Base-by-base conservation (phyloP, 2,797 vertebrate genomes). In the Mus caroli region DNA sequence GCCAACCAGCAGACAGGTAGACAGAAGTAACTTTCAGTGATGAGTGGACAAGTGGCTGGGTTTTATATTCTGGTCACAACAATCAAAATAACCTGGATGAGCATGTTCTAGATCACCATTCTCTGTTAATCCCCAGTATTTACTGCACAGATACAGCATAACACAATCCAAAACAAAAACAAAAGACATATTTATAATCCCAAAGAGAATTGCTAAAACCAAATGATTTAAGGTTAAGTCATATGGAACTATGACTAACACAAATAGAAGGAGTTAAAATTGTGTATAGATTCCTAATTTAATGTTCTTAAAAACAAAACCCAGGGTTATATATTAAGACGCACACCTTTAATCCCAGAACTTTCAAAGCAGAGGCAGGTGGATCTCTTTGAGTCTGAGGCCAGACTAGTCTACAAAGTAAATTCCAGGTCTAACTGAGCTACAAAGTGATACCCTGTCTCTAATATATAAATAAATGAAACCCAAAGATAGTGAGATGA, bases 11-110 rank as follows among this genome's bases (percentile, higher is more conserved):
- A 96, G 84, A 90, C 20, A 69, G 22, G 54, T 24, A 64, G 54
- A 97, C 1, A 96, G 91, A 71, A 96, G 93, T 67, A 94, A 92
- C 62, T 95, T 95, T 91, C 91, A 97, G 64, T 20, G 14, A 88
- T 75, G 58, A 88, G 67, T 37, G 3, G 71, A 95, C 94, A 31
- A 95, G 92, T 86, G 71, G 78, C 37, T 88, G 73, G 62, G 67
- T 82, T 93, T 93, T 85, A 40, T 67, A 93, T 64, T 94, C 80
- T 54, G 83, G 50, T 94, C 94, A 94, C 84, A 69, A 58, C 52
- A 91, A 83, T 50, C 75, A 17, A 95, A 86, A 86, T 6, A 90
- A 40, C 37, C 78, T 78, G 69, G 22, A 46, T 34, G 71, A 95
- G 77, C 37, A 90, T n/a, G n/a, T 85, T 96, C 67, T 78, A 31